Conservation (phyloP, 2,797 vertebrate genomes). For the Hippopotamyrus pictus region DNA sequence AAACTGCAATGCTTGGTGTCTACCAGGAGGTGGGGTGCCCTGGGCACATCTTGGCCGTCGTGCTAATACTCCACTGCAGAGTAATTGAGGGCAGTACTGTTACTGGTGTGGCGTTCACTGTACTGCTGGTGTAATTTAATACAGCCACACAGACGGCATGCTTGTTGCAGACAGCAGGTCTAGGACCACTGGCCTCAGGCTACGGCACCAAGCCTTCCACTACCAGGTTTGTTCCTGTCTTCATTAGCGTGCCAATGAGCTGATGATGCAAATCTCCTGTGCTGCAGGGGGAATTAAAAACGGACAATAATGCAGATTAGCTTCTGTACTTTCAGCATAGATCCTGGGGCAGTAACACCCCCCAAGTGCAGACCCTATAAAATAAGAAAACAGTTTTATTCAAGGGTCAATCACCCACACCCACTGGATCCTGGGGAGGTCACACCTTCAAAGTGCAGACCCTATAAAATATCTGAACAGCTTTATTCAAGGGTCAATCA, state of each 20-base stretch:
- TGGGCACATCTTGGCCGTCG: background rate
- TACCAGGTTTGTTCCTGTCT: conserved; percentile 5
- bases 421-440: background rate
- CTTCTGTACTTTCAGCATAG: background rate
- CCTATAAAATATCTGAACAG: background rate
- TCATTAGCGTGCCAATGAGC: background rate
- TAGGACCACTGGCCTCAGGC: conserved; percentile 25
- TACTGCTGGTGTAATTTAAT: background rate
- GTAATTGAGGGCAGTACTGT: background rate
- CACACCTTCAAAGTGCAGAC: background rate
- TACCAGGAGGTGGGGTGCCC: background rate
- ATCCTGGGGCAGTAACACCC: background rate
- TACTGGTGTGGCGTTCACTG: background rate
- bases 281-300: background rate
- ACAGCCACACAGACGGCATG: conserved; percentile 24
- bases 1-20: background rate
- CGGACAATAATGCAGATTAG: background rate
- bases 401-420: background rate
- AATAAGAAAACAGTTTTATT: background rate
- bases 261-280: background rate
- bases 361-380: background rate
- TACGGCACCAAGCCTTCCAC: conserved; percentile 31
- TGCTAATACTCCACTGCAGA: background rate
- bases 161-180: conserved; percentile 38
- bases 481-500: background rate